These are phyloP conservation scores for Polypedilum pembai DNA, from an alignment of 1,140 invertebrate species.

Conservation along the genomic window DNA sequence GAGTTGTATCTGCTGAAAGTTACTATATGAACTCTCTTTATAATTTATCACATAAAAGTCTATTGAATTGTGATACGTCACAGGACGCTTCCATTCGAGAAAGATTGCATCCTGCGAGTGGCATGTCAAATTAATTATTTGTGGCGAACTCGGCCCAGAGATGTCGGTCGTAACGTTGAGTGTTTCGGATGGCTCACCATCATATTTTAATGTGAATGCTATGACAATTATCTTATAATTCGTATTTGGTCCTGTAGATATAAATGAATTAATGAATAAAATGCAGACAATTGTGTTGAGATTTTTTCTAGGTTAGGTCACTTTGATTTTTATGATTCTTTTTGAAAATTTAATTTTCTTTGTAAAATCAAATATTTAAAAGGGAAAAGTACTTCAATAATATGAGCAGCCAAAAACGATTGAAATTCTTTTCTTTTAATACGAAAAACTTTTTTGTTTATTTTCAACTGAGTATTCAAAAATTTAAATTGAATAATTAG, in stretches of 20 bases:
- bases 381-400: no score
- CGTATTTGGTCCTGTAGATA: slow-evolving; percentile 61
- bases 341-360: no score
- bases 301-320: no score
- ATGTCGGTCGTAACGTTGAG: slow-evolving; percentile 73
- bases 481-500: no score
- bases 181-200: slow-evolving; percentile 63
- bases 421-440: no score
- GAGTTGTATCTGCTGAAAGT: slow-evolving; percentile 56
- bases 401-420: no score
- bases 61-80: slow-evolving; percentile 62
- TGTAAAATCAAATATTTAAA: no score
- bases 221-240: slow-evolving; percentile 81
- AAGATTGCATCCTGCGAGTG: slow-evolving; percentile 65
- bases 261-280: neutral
- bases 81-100: slow-evolving; percentile 71
- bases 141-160: slow-evolving; percentile 66
- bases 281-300: neutral
- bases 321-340: no score
- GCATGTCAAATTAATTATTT: slow-evolving; percentile 75
- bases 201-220: slow-evolving; percentile 63
- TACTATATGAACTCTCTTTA: slow-evolving; percentile 49
- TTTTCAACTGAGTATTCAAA: neutral
- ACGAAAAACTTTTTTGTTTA: no score
- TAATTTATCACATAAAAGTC: slow-evolving; percentile 75